Base-by-base conservation (phyloP, 2,113 vertebrate genomes). In the Saiga tatarica region DNA sequence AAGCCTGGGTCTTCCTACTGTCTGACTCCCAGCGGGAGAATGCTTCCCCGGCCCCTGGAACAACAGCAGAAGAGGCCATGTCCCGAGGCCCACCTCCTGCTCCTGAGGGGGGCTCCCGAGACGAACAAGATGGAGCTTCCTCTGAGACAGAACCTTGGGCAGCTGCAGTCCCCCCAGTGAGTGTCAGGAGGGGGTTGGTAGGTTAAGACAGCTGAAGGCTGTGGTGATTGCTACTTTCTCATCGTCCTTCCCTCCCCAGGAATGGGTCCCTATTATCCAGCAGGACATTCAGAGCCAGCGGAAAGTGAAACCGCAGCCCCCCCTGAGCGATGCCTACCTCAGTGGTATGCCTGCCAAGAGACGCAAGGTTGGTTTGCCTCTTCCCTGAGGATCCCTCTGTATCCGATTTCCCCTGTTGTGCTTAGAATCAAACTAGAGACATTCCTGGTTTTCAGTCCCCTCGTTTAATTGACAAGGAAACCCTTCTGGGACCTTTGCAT, bases 331-430 rank as follows among this genome's bases (percentile, higher is more conserved):
- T 1, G 99, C 99, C 59, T 99, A 99, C 98, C 98, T 99, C 97
- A 99, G 99, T 10, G 99, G 99, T 91, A 99, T 99, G 99, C 99
- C 99, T 0, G 99, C 99, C 11, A 99, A 99, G 93, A 99, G 99
- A 96, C 99, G 99, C 84, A 99, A 99, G 99, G 99, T 99, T 45
- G 59, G 98, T 94, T 28, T 64, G 4, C 78, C 25, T 78, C 55
- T 76, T 74, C 50, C n/a, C 39, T 59, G 39, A 67, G 50, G 82
- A 45, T 36, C 50, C 33, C 9, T 36, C 30, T 91, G 6, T 87
- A 4, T 39, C 33, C 12, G 9, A 1, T 17, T 42, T 82, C 78
- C 84, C 95, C 2, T 28, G 10, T 23, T 7, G 4, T 64, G 76
- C 15, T 85, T 26, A 84, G 4, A 84, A 14, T 89, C n/a, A 62